Evolutionary conservation across 2,888 invertebrate species (phyloP), one percentile per base, ranked within the genome.

Genomic region (Nineta flava): DNA sequence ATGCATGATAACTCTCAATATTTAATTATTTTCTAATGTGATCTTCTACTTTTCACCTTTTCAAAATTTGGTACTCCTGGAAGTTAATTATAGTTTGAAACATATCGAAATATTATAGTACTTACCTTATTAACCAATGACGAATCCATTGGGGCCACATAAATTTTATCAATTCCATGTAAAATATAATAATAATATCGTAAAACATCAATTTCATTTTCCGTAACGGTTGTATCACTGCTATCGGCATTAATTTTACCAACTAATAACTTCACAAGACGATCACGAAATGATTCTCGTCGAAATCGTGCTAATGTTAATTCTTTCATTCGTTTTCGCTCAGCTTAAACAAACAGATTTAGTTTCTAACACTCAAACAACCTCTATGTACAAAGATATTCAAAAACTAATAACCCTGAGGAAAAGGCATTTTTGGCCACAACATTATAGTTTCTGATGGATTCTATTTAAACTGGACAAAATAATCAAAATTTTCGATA

Each of bases 101-200:
- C n/a, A n/a, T n/a, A n/a, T n/a, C 10, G 32, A 32, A 41, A 12
- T 15, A 12, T 6, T n/a, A 41, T 12, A 13, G 13, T n/a, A 40
- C 55, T 55, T 56, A 80, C 81, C 55, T 71, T 71, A 42, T 75
- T 71, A 51, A 93, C 70, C 61, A 87, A 79, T 58, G 74, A 73
- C 50, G 77, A 74, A 60, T 87, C 86, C 62, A 94, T 74, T 2
- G 91, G 84, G 1, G 91, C 86, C 0, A 94, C 87, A 62, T 92
- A 85, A 53, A 84, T 81, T 2, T 91, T 91, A 61, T 92, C 92
- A 42, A 94, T 84, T 0, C 93, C 94, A 64, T 91, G 83, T 58
- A 83, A 81, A 46, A 94, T 79, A 60, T 92, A 95, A 65, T 88
- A 91, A 64, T 91, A 88, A 66, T 94, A 94, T 54, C 90, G 75